Evolutionary conservation across 1,140 invertebrate genomes (phyloP).

Genomic region (Geopemphigus sp.): DNA sequence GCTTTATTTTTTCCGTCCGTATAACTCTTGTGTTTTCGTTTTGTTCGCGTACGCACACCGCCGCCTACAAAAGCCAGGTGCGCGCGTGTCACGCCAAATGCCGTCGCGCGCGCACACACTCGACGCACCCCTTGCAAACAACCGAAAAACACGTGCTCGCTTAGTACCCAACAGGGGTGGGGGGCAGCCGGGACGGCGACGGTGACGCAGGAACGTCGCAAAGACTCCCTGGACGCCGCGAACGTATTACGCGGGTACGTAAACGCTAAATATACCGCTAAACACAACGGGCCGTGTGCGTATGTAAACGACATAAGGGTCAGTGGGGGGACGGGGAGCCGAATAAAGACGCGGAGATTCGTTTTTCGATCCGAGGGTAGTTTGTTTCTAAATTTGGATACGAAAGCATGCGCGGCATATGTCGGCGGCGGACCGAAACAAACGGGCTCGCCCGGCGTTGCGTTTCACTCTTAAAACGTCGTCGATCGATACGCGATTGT

Average conservation of each 20-base stretch:
- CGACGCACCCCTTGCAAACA: constrained; percentile 32
- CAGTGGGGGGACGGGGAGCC: neutral
- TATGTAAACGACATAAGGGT: neutral
- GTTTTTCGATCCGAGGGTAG: constrained; percentile 32
- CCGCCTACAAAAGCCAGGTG: constrained; percentile 43
- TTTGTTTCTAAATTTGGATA: constrained; percentile 47
- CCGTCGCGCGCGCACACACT: neutral
- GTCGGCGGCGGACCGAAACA: neutral
- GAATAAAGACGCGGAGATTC: neutral
- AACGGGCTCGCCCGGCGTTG: too few relatives aligned
- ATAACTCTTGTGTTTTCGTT: constrained; percentile 13
- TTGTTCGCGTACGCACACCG: neutral
- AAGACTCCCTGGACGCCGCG: neutral
- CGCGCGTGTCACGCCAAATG: constrained; percentile 34
- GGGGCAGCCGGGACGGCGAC: too few relatives aligned
- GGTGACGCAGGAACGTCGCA: too few relatives aligned
- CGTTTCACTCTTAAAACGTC: too few relatives aligned
- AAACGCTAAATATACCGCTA: neutral
- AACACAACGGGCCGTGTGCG: too few relatives aligned
- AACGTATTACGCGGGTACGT: neutral
- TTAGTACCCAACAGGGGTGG: constrained; percentile 9
- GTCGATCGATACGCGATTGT: too few relatives aligned
- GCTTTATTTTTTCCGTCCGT: neutral
- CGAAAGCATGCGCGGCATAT: neutral
- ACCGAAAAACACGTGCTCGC: constrained; percentile 45